These are phyloP conservation scores for Drosophila bifasciata DNA, from an alignment of 1,140 invertebrate species.

Conservation along the genomic window DNA sequence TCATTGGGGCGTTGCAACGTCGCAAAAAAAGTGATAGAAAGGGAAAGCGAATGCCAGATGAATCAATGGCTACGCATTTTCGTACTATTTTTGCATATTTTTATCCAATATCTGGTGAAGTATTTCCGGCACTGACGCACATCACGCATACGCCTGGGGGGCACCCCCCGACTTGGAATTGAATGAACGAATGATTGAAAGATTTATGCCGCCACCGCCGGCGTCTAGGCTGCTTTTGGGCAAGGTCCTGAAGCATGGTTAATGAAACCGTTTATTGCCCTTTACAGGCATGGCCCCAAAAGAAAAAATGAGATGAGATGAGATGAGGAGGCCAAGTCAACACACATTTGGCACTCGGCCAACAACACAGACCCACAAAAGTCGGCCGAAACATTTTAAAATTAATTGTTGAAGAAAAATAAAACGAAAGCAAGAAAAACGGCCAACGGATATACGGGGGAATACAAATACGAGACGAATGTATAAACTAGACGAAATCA, in stretches of 20 bases:
- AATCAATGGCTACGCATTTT: slow-evolving; percentile 31
- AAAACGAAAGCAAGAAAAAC: slow-evolving; percentile 15
- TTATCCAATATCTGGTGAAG: slow-evolving; percentile 3
- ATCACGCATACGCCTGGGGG: slow-evolving; percentile 35
- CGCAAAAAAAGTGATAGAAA: no score
- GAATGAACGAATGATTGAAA: no score
- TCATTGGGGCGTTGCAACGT: slow-evolving; percentile 46
- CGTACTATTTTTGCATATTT: slow-evolving; percentile 1
- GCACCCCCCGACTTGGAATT: background rate
- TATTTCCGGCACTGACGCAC: slow-evolving; percentile 43
- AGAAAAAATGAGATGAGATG: slow-evolving; percentile 26
- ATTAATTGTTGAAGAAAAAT: slow-evolving; percentile 40
- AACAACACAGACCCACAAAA: slow-evolving; percentile 21
- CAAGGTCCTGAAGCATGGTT: slow-evolving; percentile 28
- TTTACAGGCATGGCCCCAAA: slow-evolving; percentile 41
- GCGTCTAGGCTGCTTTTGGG: no score
- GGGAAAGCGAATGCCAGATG: background rate
- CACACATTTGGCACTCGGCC: slow-evolving; percentile 55
- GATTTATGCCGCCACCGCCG: no score
- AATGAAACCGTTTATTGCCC: slow-evolving; percentile 57
- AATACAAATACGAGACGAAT: background rate
- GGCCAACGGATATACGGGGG: slow-evolving; percentile 39
- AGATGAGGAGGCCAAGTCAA: slow-evolving; percentile 54
- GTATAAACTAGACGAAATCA: slow-evolving; percentile 48
- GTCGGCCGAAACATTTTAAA: slow-evolving; percentile 32